Base-by-base conservation (phyloP, 2,888 invertebrate species). In the Himalopsyche kuldschensis region DNA sequence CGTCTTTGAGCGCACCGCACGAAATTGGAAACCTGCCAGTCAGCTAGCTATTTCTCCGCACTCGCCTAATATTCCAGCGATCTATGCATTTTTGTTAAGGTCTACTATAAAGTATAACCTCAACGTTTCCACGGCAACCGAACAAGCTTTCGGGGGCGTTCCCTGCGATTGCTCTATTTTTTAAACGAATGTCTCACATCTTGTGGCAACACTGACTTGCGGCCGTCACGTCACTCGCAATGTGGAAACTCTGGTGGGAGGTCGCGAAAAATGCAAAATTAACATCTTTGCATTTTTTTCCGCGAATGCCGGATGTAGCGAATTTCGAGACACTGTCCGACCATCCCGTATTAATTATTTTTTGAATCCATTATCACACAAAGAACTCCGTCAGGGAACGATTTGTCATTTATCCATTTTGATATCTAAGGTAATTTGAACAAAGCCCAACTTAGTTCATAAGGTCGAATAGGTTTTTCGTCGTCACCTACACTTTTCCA, bases 1-100 rank as follows among this genome's bases (percentile, higher is more conserved):
- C 32, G 63, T 78, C 55, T 20, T 47, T 63, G 69, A 69, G 69
- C 69, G 31, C 47, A 63, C 63, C 81, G 82, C 81, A 75, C 47
- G 81, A 48, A 82, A 84, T 86, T 86, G 86, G 86, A 86, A 86
- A 86, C 85, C 86, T 86, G 86, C 86, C 86, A 86, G 86, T 86
- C 86, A 85, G 86, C 84, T 84, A 83, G 86, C 83, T 86, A 84
- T 84, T 84, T 84, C 83, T 83, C 83, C 83, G 48, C 81, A 48
- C 80, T 78, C 77, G 82, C 78, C 81, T 84, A 80, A 84, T 82
- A 84, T 81, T 84, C 84, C 79, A 69, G 82, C 80, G 55, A 80
- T 80, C 81, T 84, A 82, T 78, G 82, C 81, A 85, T 85, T 85
- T 85, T 83, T 80, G 82, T 84, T 82, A 78, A 82, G 81, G 82